These are phyloP conservation scores for Babyrousa celebensis DNA, from an alignment of 2,797 vertebrate genomes.

Conservation along the genomic window DNA sequence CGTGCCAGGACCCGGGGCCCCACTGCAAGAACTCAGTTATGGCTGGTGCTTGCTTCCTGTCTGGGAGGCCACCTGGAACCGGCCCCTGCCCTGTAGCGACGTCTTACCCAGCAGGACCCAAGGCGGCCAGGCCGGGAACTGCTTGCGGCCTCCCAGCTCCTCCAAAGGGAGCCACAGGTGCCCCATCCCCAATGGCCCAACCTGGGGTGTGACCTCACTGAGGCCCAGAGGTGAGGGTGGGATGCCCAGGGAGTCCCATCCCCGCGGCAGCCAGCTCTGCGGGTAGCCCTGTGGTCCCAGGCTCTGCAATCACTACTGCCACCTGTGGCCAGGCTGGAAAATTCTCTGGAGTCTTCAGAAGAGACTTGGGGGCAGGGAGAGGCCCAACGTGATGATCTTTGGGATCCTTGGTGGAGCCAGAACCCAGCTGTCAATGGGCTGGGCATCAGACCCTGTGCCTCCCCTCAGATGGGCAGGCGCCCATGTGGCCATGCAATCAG, in stretches of 20 bases:
- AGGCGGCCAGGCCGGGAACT: background rate
- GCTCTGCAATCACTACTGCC: background rate
- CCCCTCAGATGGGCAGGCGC: background rate
- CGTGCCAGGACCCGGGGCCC: background rate
- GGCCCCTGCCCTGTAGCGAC: background rate
- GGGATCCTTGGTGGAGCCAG: background rate
- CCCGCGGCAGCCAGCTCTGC: background rate
- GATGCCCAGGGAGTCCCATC: background rate
- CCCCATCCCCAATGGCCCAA: no score
- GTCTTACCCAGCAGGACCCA: background rate
- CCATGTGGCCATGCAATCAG: background rate
- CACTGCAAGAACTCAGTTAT: background rate
- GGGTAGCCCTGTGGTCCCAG: background rate
- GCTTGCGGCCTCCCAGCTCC: background rate
- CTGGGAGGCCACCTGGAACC: background rate
- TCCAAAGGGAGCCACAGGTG: background rate
- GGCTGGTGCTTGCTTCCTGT: background rate
- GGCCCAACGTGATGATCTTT: background rate
- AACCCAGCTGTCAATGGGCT: background rate
- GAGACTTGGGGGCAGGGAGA: background rate
- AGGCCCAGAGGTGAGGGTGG: background rate
- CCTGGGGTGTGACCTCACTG: background rate
- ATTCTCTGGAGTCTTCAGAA: background rate
- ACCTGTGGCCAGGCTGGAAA: background rate
- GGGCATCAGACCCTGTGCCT: rapidly evolving